Conservation (phyloP, 1,140 invertebrate genomes). For the Zaprionus davidi region DNA sequence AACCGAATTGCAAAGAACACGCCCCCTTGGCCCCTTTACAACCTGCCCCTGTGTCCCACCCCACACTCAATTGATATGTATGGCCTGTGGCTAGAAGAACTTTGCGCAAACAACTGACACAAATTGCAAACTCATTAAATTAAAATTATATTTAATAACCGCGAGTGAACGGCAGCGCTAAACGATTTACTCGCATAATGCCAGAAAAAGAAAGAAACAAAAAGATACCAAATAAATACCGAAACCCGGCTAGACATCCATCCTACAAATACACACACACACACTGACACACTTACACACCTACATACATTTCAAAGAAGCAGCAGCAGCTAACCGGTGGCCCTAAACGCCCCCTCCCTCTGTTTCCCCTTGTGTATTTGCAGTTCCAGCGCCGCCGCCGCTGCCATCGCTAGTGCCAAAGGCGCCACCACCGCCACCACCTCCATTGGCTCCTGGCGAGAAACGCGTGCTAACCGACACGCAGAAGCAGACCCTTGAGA, state of each 20-base stretch:
- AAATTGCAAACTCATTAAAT: conserved; percentile 83
- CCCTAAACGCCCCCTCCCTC: conserved; percentile 12
- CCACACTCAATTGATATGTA: conserved; percentile 72
- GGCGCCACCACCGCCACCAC: conserved; percentile 89
- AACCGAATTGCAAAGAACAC: conserved; percentile 28
- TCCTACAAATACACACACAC: conserved; percentile 13
- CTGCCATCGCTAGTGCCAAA: conserved; percentile 80
- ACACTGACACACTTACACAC: neutral
- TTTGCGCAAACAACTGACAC: conserved; percentile 76
- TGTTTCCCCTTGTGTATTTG: conserved; percentile 35
- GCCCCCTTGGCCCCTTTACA: neutral
- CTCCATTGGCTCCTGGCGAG: conserved; percentile 85
- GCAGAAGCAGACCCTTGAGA: conserved; percentile 86
- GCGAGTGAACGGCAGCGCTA: conserved; percentile 71
- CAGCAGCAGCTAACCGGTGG: conserved; percentile 35
- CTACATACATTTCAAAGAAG: neutral
- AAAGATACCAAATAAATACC: conserved; percentile 21
- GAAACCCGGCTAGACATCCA: conserved; percentile 56
- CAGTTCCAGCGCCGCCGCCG: conserved; percentile 80
- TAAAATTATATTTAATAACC: conserved; percentile 82
- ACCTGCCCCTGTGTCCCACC: neutral
- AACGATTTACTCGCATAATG: conserved; percentile 63
- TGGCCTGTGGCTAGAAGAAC: conserved; percentile 51
- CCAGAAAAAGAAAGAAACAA: conserved; percentile 3
- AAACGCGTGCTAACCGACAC: conserved; percentile 84